Evolutionary conservation across 2,888 invertebrate species (phyloP).

Genomic region (Eristalinus aeneus): DNA sequence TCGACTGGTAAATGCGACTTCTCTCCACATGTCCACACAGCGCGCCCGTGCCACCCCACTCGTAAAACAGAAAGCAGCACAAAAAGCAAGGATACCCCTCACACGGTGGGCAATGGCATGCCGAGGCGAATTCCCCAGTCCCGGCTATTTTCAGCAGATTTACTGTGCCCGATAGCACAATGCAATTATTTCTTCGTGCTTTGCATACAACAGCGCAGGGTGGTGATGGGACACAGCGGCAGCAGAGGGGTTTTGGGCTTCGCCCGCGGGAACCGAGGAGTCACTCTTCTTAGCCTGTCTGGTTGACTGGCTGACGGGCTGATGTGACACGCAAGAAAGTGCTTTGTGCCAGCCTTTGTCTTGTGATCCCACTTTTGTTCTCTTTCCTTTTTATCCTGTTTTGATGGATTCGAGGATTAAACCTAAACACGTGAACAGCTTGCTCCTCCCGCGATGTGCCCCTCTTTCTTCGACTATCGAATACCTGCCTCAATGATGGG

Average conservation of each 20-base stretch:
- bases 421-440: background rate
- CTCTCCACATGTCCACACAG: conserved; percentile 40
- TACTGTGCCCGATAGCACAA: conserved; percentile 60
- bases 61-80: background rate
- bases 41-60: conserved; percentile 38
- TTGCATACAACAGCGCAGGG: conserved; percentile 8
- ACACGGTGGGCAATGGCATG: background rate
- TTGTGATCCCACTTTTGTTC: background rate
- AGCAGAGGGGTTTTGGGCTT: background rate
- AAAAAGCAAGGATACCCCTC: conserved; percentile 22
- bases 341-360: conserved; percentile 31
- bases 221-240: background rate
- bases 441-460: background rate
- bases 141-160: conserved; percentile 30
- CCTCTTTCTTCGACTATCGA: background rate
- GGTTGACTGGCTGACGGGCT: background rate
- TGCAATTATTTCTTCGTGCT: conserved; percentile 56
- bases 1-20: conserved; percentile 35
- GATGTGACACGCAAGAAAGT: conserved; percentile 40
- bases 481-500: background rate
- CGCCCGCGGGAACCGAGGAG: background rate
- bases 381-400: conserved; percentile 7
- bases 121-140: conserved; percentile 12
- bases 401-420: conserved; percentile 40
- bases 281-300: background rate